Base-by-base conservation (phyloP, 2,888 invertebrate genomes). In the Homarus gammarus region DNA sequence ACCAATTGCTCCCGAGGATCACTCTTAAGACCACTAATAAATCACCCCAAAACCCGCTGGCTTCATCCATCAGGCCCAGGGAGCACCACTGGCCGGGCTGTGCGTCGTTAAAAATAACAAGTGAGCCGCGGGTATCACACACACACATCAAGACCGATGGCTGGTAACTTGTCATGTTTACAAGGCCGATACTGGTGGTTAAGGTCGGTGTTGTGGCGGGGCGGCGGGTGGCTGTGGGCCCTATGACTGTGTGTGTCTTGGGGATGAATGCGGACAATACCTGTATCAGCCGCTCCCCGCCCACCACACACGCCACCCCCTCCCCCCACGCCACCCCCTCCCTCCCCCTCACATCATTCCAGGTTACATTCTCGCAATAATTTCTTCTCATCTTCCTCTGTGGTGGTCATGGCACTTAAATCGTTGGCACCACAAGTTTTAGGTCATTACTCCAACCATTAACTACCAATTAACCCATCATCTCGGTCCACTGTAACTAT, bases 121-220 rank as follows among this genome's bases (percentile, higher is more conserved):
- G 18, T 56, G 56, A 56, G 22, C 56, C 56, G 3, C 0, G 64
- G 22, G 27, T 64, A 27, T 64, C 40, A 44, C 18, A 31, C 27
- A 5, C 49, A 15, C 8, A 12, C n/a, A 75, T 75, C 44, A 44
- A 40, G 44, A 75, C 2, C 44, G n/a, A 75, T 75, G 75, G 44
- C 75, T n/a, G 44, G 75, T 27, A 75, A 75, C 75, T n/a, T n/a
- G 75, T 75, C 75, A 75, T 75, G 44, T 75, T 75, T 75, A 73
- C 73, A 73, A 22, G n/a, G 38, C 38, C 27, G 73, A 73, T 73
- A 75, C 40, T 44, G 44, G 44, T 31, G 40, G 27, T n/a, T n/a
- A 22, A 75, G 75, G 75, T 27, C 75, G 75, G 40, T 49, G 75
- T 49, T 75, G 49, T 38, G 8, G n/a, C 44, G n/a, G 73, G 44